A percentile compares a stretch with the other conserved stretches of the same genome.
phyloP scores from a whole-genome alignment of 2,797 vertebrate species.

The Acanthurus leucopareius region DNA sequence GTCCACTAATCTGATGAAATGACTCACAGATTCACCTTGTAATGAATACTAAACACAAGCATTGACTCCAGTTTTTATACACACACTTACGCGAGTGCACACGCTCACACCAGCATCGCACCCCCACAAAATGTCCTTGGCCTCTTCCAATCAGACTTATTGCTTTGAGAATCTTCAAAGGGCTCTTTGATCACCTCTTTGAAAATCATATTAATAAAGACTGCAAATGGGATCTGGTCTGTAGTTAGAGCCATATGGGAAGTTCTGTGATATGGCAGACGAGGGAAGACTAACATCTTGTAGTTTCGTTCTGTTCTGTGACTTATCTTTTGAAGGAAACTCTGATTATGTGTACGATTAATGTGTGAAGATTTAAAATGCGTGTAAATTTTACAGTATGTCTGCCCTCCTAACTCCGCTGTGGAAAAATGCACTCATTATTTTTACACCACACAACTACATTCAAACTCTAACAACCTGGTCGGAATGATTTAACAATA shows the following conservation, averaged over 20 bases:
- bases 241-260: conserved; percentile 34
- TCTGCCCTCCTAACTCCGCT: not conserved
- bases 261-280: conserved; percentile 45
- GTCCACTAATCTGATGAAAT: conserved; percentile 73
- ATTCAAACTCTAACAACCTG: no score
- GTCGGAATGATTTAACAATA: not conserved
- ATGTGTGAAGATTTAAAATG: conserved; percentile 13
- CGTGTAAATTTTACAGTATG: not conserved
- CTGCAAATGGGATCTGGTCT: conserved; percentile 37
- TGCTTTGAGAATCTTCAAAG: conserved; percentile 68
- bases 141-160: conserved; percentile 59
- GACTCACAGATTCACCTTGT: conserved; percentile 57
- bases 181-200: conserved; percentile 73
- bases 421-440: not conserved
- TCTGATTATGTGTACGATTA: conserved; percentile 21
- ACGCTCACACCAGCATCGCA: not conserved
- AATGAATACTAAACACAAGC: conserved; percentile 70
- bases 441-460: not conserved
- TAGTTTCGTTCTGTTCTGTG: not conserved
- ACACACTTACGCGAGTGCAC: not conserved
- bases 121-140: conserved; percentile 21
- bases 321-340: conserved; percentile 31
- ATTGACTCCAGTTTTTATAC: conserved; percentile 39
- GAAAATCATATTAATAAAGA: conserved; percentile 57
- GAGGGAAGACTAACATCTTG: conserved; percentile 19